Percentiles rank a stretch among this genome's conserved stretches.
These are phyloP conservation scores for Oryzaephilus surinamensis DNA, from an alignment of 1,140 invertebrate species.

Conservation along the genomic window DNA sequence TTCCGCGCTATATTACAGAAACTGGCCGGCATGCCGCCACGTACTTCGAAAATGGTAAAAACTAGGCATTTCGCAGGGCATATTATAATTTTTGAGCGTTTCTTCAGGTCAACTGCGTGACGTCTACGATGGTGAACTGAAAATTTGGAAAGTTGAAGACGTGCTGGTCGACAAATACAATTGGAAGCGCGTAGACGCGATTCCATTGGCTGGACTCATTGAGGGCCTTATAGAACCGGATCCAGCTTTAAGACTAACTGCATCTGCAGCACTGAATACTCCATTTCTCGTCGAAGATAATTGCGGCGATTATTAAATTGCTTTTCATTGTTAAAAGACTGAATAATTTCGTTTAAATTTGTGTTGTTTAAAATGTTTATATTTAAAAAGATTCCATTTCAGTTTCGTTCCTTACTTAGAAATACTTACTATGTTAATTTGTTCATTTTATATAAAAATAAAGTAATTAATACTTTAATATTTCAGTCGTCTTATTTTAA, in stretches of 20 bases:
- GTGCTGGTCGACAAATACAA: constrained; percentile 94
- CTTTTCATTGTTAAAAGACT: constrained; percentile 11
- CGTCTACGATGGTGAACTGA: constrained; percentile 67
- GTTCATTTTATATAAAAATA: too few relatives aligned
- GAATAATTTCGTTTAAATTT: constrained; percentile 9
- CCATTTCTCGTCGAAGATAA: neutral
- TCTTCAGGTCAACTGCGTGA: constrained; percentile 68
- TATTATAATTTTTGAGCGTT: constrained; percentile 5
- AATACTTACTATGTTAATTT: too few relatives aligned
- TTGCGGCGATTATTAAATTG: constrained; percentile 7
- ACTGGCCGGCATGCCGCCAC: constrained; percentile 50
- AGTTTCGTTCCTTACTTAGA: too few relatives aligned
- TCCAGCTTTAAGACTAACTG: constrained; percentile 79
- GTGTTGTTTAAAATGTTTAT: neutral
- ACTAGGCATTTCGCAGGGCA: neutral
- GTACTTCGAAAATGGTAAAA: constrained; percentile 21
- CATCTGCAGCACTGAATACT: constrained; percentile 66
- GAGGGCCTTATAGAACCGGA: constrained; percentile 91
- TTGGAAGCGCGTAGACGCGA: constrained; percentile 76
- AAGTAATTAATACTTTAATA: too few relatives aligned
- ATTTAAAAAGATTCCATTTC: too few relatives aligned
- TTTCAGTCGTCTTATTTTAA: too few relatives aligned
- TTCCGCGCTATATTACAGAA: constrained; percentile 81
- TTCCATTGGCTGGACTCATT: constrained; percentile 84
- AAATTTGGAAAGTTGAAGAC: constrained; percentile 86